A percentile compares a stretch with the other conserved stretches of the same genome.
phyloP scores from a whole-genome alignment of 2,797 vertebrate genomes.

The Lophotriccus pileatus region DNA sequence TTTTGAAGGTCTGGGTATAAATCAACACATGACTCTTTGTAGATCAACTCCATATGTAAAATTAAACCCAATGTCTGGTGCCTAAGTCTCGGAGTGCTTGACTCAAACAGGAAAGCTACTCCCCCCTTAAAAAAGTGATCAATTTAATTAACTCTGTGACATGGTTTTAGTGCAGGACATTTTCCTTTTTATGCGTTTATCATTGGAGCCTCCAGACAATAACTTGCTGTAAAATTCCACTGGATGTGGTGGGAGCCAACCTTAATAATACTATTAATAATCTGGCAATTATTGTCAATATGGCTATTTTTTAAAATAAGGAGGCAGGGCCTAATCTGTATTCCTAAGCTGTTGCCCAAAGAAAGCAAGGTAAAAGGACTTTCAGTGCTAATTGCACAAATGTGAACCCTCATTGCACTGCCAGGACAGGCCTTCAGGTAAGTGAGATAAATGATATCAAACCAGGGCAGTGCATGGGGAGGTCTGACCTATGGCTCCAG shows the following conservation, averaged over 20 bases:
- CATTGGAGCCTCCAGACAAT: background rate
- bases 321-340: background rate
- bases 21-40: constrained; percentile 38
- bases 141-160: constrained; percentile 28
- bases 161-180: background rate
- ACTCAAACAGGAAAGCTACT: background rate
- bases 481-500: background rate
- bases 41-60: constrained; percentile 64
- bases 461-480: background rate
- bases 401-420: background rate
- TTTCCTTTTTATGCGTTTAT: constrained; percentile 24
- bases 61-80: constrained; percentile 37
- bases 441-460: background rate
- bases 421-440: background rate
- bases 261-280: background rate
- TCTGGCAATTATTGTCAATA: constrained; percentile 8
- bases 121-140: constrained; percentile 4
- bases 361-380: background rate
- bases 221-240: constrained; percentile 19
- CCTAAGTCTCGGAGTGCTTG: background rate
- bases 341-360: background rate
- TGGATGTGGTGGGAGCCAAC: background rate
- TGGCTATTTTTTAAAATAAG: background rate
- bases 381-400: background rate
- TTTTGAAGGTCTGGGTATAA: constrained; percentile 60